Conservation (phyloP, 2,888 invertebrate genomes). For the Zaprionus lineosus region DNA sequence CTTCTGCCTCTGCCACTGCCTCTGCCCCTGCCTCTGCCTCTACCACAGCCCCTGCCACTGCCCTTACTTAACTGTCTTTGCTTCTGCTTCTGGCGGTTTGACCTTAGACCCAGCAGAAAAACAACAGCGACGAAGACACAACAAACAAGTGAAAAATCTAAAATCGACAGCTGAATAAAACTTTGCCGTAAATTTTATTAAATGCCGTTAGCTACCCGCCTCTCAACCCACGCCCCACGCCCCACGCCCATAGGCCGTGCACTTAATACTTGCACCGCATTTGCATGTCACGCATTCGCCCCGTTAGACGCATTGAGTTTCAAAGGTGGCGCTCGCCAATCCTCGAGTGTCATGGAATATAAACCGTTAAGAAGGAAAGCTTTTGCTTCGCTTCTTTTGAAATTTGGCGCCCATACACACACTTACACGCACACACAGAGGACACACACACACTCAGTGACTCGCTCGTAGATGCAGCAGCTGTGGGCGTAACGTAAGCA, state of each 20-base stretch:
- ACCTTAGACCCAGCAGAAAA: slow-evolving; percentile 49
- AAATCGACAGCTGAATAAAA: slow-evolving; percentile 15
- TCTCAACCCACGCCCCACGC: too few species aligned
- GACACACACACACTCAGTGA: background rate
- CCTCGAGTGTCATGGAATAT: slow-evolving; percentile 59
- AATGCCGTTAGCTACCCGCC: background rate
- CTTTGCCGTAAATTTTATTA: slow-evolving; percentile 13
- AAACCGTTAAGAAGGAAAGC: slow-evolving; percentile 69
- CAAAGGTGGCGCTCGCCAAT: slow-evolving; percentile 47
- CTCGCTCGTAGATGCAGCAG: slow-evolving; percentile 25
- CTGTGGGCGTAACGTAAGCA: slow-evolving; percentile 43
- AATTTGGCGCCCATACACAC: slow-evolving; percentile 69
- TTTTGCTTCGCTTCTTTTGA: slow-evolving; percentile 70
- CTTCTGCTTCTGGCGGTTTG: slow-evolving; percentile 66
- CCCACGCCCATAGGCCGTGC: background rate
- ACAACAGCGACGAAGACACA: slow-evolving; percentile 1
- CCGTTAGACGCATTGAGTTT: slow-evolving; percentile 41
- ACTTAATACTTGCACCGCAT: slow-evolving; percentile 2
- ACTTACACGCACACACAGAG: slow-evolving; percentile 22
- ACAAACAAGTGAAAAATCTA: background rate
- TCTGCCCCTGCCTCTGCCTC: too few species aligned
- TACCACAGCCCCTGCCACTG: too few species aligned
- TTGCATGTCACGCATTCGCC: slow-evolving; percentile 25
- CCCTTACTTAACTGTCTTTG: too few species aligned
- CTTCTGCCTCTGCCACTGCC: too few species aligned